Percentiles rank a stretch among this genome's conserved stretches.
phyloP scores from a whole-genome alignment of 1,140 invertebrate species.

The Rhyacophila brunnea region DNA sequence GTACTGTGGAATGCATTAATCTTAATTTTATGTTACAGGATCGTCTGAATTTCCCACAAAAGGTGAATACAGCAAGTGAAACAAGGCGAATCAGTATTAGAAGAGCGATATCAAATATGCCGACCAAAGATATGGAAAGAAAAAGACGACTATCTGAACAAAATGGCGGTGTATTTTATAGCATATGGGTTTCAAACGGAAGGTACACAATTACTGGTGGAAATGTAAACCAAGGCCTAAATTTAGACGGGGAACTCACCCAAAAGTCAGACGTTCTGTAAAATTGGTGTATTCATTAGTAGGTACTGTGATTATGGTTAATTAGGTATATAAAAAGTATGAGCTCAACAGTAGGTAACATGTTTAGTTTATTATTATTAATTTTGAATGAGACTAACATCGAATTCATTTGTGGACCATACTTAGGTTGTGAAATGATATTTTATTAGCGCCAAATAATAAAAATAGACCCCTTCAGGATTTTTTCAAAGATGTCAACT shows the following conservation, averaged over 20 bases:
- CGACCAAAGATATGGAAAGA: conserved; percentile 23
- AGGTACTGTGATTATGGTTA: no score
- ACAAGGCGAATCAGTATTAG: conserved; percentile 13
- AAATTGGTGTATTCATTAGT: no score
- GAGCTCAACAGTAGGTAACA: no score
- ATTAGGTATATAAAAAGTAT: no score
- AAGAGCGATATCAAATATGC: conserved; percentile 13
- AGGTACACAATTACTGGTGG: conserved; percentile 17
- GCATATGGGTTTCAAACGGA: conserved; percentile 20
- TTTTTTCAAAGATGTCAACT: no score
- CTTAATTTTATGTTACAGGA: conserved; percentile 5
- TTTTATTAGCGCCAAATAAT: no score
- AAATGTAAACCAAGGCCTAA: conserved; percentile 5
- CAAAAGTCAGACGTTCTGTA: neutral
- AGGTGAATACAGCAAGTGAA: conserved; percentile 3
- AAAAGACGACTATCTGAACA: conserved; percentile 16
- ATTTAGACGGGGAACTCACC: conserved; percentile 4
- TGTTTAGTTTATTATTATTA: no score
- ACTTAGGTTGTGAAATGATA: no score
- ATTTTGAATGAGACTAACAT: no score
- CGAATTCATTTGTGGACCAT: no score
- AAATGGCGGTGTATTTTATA: conserved; percentile 24
- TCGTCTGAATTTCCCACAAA: conserved; percentile 9
- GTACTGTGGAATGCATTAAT: neutral
- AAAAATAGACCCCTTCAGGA: no score